These are phyloP conservation scores for Enteromius treurensis DNA, from an alignment of 2,797 vertebrate genomes.

Conservation along the genomic window DNA sequence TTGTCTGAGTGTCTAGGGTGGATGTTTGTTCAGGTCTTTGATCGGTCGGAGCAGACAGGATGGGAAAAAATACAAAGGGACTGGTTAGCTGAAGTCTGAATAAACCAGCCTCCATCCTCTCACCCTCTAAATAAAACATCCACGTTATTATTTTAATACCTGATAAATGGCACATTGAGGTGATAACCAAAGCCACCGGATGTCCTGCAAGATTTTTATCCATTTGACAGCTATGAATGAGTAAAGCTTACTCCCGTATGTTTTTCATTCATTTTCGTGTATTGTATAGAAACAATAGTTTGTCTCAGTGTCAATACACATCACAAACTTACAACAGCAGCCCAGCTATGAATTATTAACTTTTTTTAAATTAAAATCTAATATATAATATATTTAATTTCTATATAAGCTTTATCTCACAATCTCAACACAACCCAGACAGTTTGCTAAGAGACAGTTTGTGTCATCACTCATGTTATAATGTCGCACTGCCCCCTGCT, in stretches of 20 bases:
- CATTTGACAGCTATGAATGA: not conserved
- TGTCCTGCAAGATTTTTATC: no score
- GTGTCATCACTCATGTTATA: not conserved
- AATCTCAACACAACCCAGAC: not conserved
- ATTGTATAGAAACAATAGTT: not conserved
- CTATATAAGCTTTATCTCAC: not conserved
- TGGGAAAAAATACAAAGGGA: conserved; percentile 19
- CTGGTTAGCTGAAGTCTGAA: conserved; percentile 2
- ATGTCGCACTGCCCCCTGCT: conserved; percentile 38
- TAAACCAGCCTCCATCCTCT: not conserved
- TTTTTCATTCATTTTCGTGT: not conserved
- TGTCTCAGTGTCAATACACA: not conserved
- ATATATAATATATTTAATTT: not conserved
- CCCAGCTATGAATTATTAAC: not conserved
- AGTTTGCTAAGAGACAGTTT: not conserved
- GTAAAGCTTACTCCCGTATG: not conserved
- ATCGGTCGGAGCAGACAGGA: conserved; percentile 20
- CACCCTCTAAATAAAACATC: not conserved
- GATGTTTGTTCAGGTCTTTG: conserved; percentile 35
- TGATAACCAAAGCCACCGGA: not conserved
- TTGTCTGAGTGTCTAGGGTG: conserved; percentile 16
- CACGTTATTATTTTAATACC: not conserved
- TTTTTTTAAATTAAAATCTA: not conserved
- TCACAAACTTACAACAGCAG: not conserved
- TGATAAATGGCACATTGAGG: not conserved